phyloP scores from a whole-genome alignment of 2,797 vertebrate species.

The Gallirallus australis region DNA sequence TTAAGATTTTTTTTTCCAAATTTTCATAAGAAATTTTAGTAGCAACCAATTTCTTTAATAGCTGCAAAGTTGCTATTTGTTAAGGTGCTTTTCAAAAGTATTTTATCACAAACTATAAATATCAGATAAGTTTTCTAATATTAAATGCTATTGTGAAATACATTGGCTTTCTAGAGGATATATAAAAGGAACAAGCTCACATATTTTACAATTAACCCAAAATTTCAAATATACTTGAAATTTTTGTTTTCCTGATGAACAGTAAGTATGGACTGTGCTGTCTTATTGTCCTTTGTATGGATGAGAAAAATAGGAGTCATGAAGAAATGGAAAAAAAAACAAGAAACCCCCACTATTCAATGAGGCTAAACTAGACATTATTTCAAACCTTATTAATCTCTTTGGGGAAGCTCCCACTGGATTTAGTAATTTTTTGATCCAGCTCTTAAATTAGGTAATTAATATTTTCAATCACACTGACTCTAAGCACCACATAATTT shows the following conservation, averaged over 20 bases:
- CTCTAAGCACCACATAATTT: not conserved
- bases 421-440: not conserved
- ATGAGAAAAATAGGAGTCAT: not conserved
- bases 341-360: rapidly evolving
- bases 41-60: not conserved
- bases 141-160: not conserved
- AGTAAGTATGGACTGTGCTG: not conserved
- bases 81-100: not conserved
- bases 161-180: not conserved
- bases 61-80: not conserved
- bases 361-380: not conserved
- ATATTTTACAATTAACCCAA: not conserved
- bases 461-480: constrained; percentile 9
- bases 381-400: not conserved
- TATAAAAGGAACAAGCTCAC: not conserved
- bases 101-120: not conserved
- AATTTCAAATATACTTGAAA: not conserved
- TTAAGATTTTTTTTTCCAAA: not conserved
- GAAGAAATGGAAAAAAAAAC: not conserved
- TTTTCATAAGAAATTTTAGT: not conserved
- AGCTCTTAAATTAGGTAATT: not conserved
- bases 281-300: not conserved
- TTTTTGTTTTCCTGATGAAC: not conserved
- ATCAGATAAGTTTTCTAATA: not conserved
- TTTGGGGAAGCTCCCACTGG: not conserved